A percentile compares a stretch with the other conserved stretches of the same genome.
phyloP scores from a whole-genome alignment of 2,113 vertebrate genomes.

The Pongo pygmaeus region DNA sequence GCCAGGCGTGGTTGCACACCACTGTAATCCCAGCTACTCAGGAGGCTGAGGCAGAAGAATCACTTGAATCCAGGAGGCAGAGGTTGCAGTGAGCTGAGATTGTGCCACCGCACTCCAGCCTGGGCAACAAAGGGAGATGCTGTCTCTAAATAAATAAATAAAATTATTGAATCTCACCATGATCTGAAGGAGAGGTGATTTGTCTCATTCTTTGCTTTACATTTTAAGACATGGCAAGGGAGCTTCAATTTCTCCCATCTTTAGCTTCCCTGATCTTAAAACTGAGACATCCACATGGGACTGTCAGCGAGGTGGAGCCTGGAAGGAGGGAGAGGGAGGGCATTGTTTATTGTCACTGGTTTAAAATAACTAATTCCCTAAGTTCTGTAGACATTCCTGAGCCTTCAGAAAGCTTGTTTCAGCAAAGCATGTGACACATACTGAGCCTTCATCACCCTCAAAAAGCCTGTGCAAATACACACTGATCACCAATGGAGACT shows the following conservation, averaged over 20 bases:
- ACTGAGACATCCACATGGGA: neutral
- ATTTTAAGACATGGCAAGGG: neutral
- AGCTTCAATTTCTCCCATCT: neutral
- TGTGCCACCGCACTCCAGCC: no score
- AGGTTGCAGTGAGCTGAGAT: no score
- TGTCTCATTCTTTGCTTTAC: neutral
- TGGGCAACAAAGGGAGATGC: no score
- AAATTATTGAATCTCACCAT: neutral
- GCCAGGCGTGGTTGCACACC: no score
- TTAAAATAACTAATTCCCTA: neutral
- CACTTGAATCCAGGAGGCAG: no score
- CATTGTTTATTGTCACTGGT: neutral
- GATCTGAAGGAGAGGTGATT: neutral
- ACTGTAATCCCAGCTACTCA: no score
- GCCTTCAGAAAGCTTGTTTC: neutral
- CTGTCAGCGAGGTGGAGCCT: neutral
- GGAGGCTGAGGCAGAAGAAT: no score
- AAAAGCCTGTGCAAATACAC: neutral
- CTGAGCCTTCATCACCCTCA: neutral
- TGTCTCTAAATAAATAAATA: no score
- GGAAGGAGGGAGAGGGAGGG: neutral
- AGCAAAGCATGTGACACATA: neutral
- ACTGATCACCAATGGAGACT: neutral
- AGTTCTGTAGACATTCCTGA: neutral
- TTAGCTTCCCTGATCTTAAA: neutral